Evolutionary conservation across 2,888 invertebrate genomes (phyloP), one percentile per base, ranked within the genome.

Genomic region (Lasioglossum figueresi): DNA sequence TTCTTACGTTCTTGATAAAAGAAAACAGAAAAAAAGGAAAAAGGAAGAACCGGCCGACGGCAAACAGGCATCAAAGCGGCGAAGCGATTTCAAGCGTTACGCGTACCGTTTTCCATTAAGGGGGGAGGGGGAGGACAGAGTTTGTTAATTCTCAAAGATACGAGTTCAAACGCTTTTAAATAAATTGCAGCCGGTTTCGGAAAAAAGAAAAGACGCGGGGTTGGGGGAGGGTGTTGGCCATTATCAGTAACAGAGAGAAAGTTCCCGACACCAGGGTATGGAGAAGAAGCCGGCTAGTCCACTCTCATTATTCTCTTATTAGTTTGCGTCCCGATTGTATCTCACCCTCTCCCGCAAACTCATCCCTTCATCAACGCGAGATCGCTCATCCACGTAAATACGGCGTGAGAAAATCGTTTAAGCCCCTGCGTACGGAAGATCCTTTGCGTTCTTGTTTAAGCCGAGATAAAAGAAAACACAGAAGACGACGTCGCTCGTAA

Each of bases 371-470:
- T 87, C 89, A 85, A 84, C 86, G 85, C 82, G 82, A 78, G 89
- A 85, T 88, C 89, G 82, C 83, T 90, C 87, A 90, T 88, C 89
- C 88, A 82, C 82, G 89, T 90, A 88, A 89, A 89, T 90, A 84
- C 88, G 80, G 75, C 87, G 89, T 88, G 88, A 88, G 90, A 90
- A 87, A 89, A 90, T 87, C 90, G 87, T 89, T 89, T 89, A 89
- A 88, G 90, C 89, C 75, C 74, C 88, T 82, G 63, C 63, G 83
- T 83, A 85, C 90, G 87, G 85, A 82, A 76, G 79, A 88, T 88
- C 88, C 84, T 88, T 90, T 90, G 87, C 89, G 84, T 88, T 89
- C 89, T 89, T 89, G 89, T 88, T 89, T 89, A 89, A 90, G 87
- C 87, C 77, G 82, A 88, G 89, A 88, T 90, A 88, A 89, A 89